phyloP scores from a whole-genome alignment of 2,888 invertebrate species.

The Clitarchus hookeri region DNA sequence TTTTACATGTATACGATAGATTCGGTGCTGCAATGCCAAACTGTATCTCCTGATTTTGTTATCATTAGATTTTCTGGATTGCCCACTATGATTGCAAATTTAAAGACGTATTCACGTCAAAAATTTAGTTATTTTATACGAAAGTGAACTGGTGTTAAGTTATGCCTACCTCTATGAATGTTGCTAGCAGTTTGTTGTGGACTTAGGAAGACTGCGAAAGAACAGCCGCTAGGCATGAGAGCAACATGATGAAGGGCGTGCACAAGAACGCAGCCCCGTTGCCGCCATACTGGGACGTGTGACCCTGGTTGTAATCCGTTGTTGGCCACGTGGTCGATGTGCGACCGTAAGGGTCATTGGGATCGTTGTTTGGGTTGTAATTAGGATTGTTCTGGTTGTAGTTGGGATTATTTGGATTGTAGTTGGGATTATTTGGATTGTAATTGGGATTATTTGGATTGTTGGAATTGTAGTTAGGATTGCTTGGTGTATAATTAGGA shows the following conservation, averaged over 20 bases:
- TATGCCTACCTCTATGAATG: too few relatives aligned
- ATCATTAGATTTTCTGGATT: too few relatives aligned
- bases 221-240: background rate
- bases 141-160: too few relatives aligned
- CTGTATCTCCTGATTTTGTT: too few relatives aligned
- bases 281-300: background rate
- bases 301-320: background rate
- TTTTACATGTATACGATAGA: too few relatives aligned
- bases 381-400: slow-evolving; percentile 19
- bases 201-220: background rate
- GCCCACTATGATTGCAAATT: too few relatives aligned
- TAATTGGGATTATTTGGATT: slow-evolving; percentile 16
- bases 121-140: too few relatives aligned
- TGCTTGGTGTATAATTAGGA: background rate
- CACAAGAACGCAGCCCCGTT: background rate
- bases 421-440: slow-evolving; percentile 7
- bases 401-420: slow-evolving; percentile 16
- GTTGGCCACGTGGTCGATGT: background rate
- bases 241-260: background rate
- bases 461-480: slow-evolving; percentile 16
- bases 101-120: too few relatives aligned
- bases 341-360: slow-evolving; percentile 18
- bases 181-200: too few relatives aligned
- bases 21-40: too few relatives aligned
- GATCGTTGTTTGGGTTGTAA: slow-evolving; percentile 16